phyloP scores from a whole-genome alignment of 2,113 vertebrate species.

The Hymenochirus boettgeri region DNA sequence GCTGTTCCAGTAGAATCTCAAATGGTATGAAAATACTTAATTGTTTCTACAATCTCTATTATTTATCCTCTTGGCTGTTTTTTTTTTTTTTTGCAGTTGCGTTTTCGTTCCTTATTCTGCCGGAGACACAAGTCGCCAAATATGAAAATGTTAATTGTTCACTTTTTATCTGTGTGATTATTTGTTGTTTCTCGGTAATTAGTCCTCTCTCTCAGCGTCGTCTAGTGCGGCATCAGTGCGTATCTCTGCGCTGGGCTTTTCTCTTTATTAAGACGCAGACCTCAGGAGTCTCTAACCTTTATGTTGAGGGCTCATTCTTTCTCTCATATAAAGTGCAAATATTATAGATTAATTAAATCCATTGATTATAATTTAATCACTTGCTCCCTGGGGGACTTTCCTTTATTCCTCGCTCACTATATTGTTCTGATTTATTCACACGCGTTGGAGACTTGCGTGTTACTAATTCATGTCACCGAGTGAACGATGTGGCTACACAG shows the following conservation, averaged over 20 bases:
- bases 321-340: conserved; percentile 93
- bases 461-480: conserved; percentile 55
- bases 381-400: conserved; percentile 69
- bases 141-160: too few species aligned
- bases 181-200: too few species aligned
- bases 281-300: conserved; percentile 89
- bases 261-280: conserved; percentile 88
- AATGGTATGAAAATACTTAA: too few species aligned
- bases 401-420: conserved; percentile 77
- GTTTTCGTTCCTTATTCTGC: too few species aligned
- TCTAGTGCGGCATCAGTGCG: too few species aligned
- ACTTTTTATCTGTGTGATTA: too few species aligned
- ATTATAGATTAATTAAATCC: conserved; percentile 99
- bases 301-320: conserved; percentile 81
- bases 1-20: too few species aligned
- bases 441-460: conserved; percentile 36
- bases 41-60: too few species aligned
- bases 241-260: background rate
- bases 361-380: conserved; percentile 98
- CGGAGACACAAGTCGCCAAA: too few species aligned
- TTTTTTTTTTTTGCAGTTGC: too few species aligned
- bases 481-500: conserved; percentile 48
- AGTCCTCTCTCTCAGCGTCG: too few species aligned
- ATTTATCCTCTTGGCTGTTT: too few species aligned
- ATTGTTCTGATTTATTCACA: conserved; percentile 36